Conservation (phyloP, 2,113 vertebrate species). For the Numenius arquata region DNA sequence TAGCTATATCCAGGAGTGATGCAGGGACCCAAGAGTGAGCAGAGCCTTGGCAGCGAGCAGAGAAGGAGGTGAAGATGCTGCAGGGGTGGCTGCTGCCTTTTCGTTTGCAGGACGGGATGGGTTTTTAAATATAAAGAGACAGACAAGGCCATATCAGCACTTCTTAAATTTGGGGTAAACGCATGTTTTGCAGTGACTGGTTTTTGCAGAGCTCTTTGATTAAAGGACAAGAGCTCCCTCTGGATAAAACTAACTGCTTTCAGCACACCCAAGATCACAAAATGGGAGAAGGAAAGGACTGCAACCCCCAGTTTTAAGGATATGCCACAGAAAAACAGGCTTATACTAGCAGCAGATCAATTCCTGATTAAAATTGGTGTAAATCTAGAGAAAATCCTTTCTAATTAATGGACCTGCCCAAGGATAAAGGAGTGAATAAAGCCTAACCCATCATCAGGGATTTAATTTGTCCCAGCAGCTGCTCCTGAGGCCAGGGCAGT, state of each 20-base stretch:
- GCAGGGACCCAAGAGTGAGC: background rate
- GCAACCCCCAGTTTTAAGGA: background rate
- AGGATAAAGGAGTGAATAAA: background rate
- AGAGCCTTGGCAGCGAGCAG: constrained; percentile 9
- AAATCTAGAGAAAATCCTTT: background rate
- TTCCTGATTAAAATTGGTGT: background rate
- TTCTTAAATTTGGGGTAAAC: background rate
- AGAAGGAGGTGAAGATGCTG: background rate
- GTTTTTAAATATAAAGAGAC: constrained; percentile 27
- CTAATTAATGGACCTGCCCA: background rate
- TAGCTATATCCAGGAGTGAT: background rate
- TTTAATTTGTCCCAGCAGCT: background rate
- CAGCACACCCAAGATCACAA: background rate
- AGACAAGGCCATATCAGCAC: background rate
- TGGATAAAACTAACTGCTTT: background rate
- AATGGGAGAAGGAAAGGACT: background rate
- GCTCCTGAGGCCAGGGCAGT: background rate
- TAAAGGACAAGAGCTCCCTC: background rate
- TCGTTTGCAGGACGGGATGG: background rate
- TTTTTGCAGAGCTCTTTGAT: background rate
- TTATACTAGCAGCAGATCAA: background rate
- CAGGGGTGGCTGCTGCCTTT: background rate
- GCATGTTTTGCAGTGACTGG: background rate
- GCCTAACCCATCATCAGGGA: background rate
- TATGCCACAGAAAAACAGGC: background rate